Conservation (phyloP, 2,113 vertebrate genomes). For the Hippolais icterina region DNA sequence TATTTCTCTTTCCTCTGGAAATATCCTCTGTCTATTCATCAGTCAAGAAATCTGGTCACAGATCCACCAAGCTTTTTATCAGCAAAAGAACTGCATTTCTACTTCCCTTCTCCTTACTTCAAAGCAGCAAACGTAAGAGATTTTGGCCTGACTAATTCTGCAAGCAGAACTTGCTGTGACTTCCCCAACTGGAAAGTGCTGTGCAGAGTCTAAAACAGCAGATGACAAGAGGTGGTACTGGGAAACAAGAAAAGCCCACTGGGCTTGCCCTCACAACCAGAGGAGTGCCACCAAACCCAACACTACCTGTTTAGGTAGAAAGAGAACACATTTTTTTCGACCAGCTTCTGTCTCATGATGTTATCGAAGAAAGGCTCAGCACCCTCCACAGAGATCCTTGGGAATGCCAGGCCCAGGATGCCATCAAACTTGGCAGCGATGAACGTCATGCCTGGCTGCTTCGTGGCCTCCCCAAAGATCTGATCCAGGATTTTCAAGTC, state of each 20-base stretch:
- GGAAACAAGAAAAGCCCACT: not conserved
- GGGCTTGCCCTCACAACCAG: not conserved
- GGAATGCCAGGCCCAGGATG: conserved; percentile 93
- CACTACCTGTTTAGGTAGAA: conserved; percentile 95
- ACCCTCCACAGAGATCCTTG: conserved; percentile 83
- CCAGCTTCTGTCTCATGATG: conserved; percentile 86
- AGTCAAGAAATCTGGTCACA: not conserved
- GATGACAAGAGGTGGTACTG: not conserved
- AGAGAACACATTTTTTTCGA: conserved; percentile 88
- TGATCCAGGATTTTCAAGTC: conserved; percentile 77
- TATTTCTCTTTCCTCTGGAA: not conserved
- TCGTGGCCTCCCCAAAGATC: conserved; percentile 89
- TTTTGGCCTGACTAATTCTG: not conserved
- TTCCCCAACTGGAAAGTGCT: not conserved
- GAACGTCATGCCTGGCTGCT: conserved; percentile 90
- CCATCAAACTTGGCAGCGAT: conserved; percentile 94
- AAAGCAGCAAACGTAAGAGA: not conserved
- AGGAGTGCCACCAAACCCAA: not conserved
- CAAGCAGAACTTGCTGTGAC: not conserved
- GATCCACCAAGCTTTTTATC: not conserved
- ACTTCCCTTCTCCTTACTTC: not conserved
- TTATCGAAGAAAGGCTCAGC: conserved; percentile 89
- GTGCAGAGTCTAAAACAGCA: not conserved
- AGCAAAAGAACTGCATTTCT: not conserved
- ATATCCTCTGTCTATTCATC: not conserved